Base-by-base conservation (phyloP, 2,113 vertebrate species). In the Gobiocypris rarus region DNA sequence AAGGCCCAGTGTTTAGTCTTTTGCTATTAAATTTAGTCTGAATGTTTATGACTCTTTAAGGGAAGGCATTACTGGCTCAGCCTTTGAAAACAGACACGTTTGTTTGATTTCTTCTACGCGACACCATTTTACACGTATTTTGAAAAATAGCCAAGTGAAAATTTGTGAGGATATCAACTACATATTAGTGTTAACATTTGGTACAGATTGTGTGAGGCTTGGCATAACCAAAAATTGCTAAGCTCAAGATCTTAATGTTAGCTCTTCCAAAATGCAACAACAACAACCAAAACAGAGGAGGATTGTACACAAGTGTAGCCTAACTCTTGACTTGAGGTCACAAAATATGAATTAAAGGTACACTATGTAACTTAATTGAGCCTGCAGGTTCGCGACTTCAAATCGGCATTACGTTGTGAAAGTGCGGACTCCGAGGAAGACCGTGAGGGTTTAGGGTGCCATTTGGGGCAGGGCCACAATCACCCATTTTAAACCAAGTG, bases 1-100 rank as follows among this genome's bases (percentile, higher is more conserved):
- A 50, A 82, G 67, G 28, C 79, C 79, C 58, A 81, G 28, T 84
- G 83, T 84, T 87, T 82, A 82, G 78, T 84, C 83, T 87, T 84
- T 84, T 81, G 59, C 77, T 70, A 54, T 61, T 71, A 76, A 63
- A 82, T 77, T 54, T 73, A 82, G 79, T 48, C 54, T 58, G 38
- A 43, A 50, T 75, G 52, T 77, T 77, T 61, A 45, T 9, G 3
- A 52, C 11, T 7, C 3, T 65, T 38, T 22, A 31, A 65, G 38
- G 9, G 45, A 26, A 31, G 45, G 73, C 26, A 52, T 19, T 28
- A 52, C 45, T 74, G 24, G 43, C 24, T 75, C 73, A 75, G 52
- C 24, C n/a, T 65, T 79, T 63, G 9, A 63, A 75, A 63, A 63
- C 9, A 31, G 14, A 28, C 41, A 45, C 0, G 19, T 24, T 61